Conservation (phyloP, 2,797 vertebrate genomes). For the Sebastes trivittatus region DNA sequence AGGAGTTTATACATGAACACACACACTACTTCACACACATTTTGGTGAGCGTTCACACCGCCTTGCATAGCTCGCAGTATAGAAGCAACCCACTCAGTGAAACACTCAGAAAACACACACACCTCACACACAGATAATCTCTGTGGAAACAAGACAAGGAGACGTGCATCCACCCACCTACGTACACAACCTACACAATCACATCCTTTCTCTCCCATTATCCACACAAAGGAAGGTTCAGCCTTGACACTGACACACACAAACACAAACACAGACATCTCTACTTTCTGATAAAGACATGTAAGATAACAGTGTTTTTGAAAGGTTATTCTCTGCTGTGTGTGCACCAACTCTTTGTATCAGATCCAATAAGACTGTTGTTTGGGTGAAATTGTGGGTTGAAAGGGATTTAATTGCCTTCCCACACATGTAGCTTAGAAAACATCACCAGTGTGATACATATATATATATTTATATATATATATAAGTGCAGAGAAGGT, state of each 20-base stretch:
- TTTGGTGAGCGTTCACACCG: neutral
- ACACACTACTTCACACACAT: neutral
- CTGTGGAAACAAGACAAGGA: slow-evolving; percentile 30
- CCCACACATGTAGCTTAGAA: neutral
- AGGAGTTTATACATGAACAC: neutral
- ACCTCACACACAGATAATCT: slow-evolving; percentile 38
- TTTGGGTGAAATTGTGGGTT: slow-evolving; percentile 1
- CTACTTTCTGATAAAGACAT: slow-evolving; percentile 18
- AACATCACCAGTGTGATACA: neutral
- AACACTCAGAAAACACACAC: slow-evolving; percentile 17
- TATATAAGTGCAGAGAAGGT: slow-evolving; percentile 5
- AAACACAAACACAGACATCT: slow-evolving; percentile 2
- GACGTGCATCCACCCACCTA: slow-evolving; percentile 17
- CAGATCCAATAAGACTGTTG: neutral
- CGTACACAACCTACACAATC: slow-evolving; percentile 21
- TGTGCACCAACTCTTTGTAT: neutral
- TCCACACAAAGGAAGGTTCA: slow-evolving; percentile 5
- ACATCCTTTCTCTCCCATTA: slow-evolving; percentile 3
- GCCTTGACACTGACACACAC: slow-evolving; percentile 3
- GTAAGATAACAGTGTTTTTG: slow-evolving; percentile 17
- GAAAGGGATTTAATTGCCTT: slow-evolving; percentile 5
- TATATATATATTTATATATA: neutral
- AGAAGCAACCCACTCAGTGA: slow-evolving; percentile 24
- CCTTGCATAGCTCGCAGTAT: neutral
- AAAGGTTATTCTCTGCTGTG: slow-evolving; percentile 30